These are phyloP conservation scores for Clarias batrachus DNA, from an alignment of 2,113 vertebrate genomes.

Conservation along the genomic window DNA sequence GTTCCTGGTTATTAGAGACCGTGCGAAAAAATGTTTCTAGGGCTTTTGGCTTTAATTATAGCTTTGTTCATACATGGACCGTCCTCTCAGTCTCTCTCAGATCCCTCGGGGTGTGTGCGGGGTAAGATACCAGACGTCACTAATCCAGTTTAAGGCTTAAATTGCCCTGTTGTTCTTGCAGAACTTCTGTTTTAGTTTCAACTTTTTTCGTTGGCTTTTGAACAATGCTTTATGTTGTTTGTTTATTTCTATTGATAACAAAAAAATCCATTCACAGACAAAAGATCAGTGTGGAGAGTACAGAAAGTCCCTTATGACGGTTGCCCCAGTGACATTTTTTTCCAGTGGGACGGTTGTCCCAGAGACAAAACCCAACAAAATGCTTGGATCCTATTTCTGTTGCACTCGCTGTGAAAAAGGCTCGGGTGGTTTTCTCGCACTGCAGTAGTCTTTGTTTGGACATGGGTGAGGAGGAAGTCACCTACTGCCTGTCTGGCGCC, in stretches of 20 bases:
- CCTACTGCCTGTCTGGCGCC: conserved; percentile 1
- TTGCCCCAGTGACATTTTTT: conserved; percentile 27
- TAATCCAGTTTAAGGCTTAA: background rate
- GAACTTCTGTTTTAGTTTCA: background rate
- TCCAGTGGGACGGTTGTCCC: background rate
- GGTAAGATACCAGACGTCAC: background rate
- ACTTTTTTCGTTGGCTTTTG: background rate
- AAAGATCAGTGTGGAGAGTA: background rate
- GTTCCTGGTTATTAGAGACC: background rate
- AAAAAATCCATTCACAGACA: background rate
- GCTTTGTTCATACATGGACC: background rate
- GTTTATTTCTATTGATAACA: background rate
- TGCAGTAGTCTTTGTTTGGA: background rate
- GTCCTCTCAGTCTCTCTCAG: background rate
- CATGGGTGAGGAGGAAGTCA: background rate
- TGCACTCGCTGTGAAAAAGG: background rate
- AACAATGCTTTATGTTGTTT: background rate
- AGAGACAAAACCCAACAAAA: conserved; percentile 6
- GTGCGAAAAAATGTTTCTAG: no score
- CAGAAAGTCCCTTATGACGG: background rate
- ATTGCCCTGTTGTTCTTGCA: background rate
- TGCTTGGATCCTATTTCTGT: background rate
- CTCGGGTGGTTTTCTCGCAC: background rate
- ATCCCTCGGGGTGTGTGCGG: background rate
- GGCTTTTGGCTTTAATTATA: background rate